These are phyloP conservation scores for Anoplophora glabripennis DNA, from an alignment of 1,140 invertebrate genomes.

Conservation along the genomic window DNA sequence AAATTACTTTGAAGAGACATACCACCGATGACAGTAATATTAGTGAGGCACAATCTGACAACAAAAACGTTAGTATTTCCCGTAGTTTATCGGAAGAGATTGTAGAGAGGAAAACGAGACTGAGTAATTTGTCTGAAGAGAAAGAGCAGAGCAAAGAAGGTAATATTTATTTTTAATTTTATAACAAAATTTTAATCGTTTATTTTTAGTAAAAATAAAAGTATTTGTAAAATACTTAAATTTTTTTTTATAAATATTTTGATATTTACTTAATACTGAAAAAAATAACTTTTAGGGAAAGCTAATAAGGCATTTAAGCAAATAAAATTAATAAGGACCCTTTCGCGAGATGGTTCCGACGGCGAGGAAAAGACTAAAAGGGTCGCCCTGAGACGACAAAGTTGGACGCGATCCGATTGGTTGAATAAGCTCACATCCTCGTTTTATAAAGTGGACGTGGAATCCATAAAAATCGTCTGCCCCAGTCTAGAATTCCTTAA, in stretches of 20 bases:
- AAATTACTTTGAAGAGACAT: conserved; percentile 22
- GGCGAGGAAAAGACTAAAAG: background rate
- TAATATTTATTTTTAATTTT: background rate
- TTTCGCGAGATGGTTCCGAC: background rate
- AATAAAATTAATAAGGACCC: conserved; percentile 22
- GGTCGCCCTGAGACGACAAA: conserved; percentile 7
- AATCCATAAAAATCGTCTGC: conserved; percentile 31
- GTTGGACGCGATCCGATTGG: conserved; percentile 12
- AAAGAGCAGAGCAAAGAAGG: conserved; percentile 8
- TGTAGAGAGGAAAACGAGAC: conserved; percentile 12
- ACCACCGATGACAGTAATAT: conserved; percentile 13
- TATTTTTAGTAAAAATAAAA: background rate
- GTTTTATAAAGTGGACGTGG: conserved; percentile 25
- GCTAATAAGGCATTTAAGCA: conserved; percentile 17
- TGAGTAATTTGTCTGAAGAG: conserved; percentile 3
- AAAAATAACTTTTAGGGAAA: background rate
- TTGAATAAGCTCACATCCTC: conserved; percentile 10
- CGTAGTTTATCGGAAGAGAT: conserved; percentile 10
- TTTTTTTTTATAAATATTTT: background rate
- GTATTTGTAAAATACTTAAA: background rate
- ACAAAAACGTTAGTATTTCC: conserved; percentile 7
- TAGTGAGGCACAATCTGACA: background rate
- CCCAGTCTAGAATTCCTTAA: conserved; percentile 34
- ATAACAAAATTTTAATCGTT: background rate
- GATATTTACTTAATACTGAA: background rate